Evolutionary conservation across 2,888 invertebrate species (phyloP).

Genomic region (Ferrisia virgata): DNA sequence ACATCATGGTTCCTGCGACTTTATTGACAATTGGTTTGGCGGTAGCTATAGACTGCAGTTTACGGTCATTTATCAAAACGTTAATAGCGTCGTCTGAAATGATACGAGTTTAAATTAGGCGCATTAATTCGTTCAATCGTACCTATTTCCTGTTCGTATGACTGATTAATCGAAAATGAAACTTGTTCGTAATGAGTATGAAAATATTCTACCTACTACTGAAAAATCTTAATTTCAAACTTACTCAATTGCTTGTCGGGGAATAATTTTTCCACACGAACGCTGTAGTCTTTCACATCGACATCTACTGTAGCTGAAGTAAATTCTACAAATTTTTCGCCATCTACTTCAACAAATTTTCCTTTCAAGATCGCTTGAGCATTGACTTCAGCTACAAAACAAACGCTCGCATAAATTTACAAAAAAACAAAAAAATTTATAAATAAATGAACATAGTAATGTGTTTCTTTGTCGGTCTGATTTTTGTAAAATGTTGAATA

Average conservation of each 20-base stretch:
- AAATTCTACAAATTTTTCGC: slow-evolving; percentile 58
- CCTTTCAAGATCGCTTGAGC: slow-evolving; percentile 56
- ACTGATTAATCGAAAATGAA: not conserved
- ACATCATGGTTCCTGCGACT: slow-evolving; percentile 57
- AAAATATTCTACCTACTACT: not conserved
- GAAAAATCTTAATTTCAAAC: slow-evolving; percentile 34
- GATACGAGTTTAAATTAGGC: slow-evolving; percentile 29
- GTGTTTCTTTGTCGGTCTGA: no score
- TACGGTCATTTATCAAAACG: slow-evolving; percentile 61
- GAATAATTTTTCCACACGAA: slow-evolving; percentile 61
- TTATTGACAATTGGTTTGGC: slow-evolving; percentile 60
- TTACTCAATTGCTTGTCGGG: slow-evolving; percentile 61
- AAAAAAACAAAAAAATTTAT: not conserved
- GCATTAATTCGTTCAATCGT: not conserved
- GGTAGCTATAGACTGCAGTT: slow-evolving; percentile 58
- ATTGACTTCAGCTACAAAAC: slow-evolving; percentile 55
- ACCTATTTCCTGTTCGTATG: not conserved
- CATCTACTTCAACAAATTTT: slow-evolving; percentile 53
- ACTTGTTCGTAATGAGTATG: not conserved
- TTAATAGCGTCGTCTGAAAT: slow-evolving; percentile 57
- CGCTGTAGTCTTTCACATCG: slow-evolving; percentile 58
- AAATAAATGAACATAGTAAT: not conserved
- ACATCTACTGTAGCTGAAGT: slow-evolving; percentile 58
- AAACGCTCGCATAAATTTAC: no score
- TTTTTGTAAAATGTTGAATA: no score